Base-by-base conservation (phyloP, 2,113 vertebrate genomes). In the Daphoenositta chrysoptera region DNA sequence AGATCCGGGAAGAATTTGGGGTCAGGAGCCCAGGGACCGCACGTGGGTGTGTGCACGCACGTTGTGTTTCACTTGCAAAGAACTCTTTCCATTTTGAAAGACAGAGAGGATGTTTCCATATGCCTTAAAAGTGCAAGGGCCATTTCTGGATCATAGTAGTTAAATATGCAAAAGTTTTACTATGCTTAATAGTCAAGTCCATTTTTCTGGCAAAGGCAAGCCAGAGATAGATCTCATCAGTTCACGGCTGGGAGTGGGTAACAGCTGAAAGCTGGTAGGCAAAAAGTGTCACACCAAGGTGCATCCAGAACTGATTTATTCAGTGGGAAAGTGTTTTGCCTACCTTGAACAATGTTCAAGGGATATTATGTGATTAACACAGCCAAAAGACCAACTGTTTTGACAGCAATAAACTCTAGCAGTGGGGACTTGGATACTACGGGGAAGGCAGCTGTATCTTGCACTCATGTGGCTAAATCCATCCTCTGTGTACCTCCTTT, bases 71-170 rank as follows among this genome's bases (percentile, higher is more conserved):
- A 69, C 40, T 76, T 0, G 12, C 81, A 39, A 83, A 90, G 78
- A 93, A 72, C 77, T 69, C 84, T 33, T 89, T 87, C 68, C 95
- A 93, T 97, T 97, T 97, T 87, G 84, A 97, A 97, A 95, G 94
- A 95, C 95, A 95, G 87, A 95, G 88, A 95, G 83, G 95, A 96
- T 87, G 53, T 95, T 97, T 95, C 96, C 94, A 76, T 84, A 94
- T 87, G 94, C 94, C 96, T 95, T 73, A 84, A 97, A 97, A 97
- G 97, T 97, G 96, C 97, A 97, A 97, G 92, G 95, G 95, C 54
- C 87, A 68, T 96, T 95, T 96, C 92, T 96, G 90, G 90, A 91
- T 96, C 90, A 79, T 95, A 96, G 94, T 96, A 97, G 93, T 97
- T 93, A 95, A 95, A 93, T 90, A 96, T 4, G 22, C 47, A 69